Base-by-base conservation (phyloP, 2,888 invertebrate species). In the Ectemnius continuus region DNA sequence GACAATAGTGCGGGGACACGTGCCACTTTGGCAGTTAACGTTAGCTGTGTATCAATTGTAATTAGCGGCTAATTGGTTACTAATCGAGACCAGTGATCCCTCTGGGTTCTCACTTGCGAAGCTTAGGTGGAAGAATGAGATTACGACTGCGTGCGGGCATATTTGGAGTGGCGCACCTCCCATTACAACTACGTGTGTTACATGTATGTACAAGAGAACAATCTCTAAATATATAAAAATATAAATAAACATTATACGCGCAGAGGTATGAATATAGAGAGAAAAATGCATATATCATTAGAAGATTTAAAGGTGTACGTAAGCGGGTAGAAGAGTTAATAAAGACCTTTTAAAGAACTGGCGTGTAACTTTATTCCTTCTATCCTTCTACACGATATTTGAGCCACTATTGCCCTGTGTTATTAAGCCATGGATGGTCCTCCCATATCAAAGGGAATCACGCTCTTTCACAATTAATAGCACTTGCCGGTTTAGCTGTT, bases 291-390 rank as follows among this genome's bases (percentile, higher is more conserved):
- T 66, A 76, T 73, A 76, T 76, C 79, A 61, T 61, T 63, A 76
- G 66, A 63, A 76, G 57, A 71, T 79, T 76, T 45, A 63, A 70
- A 67, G 47, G 63, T 79, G 69, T 70, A 71, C 58, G 60, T 78
- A 62, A 52, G 63, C 64, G 77, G 66, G 63, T 73, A 82, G 69
- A 59, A 67, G 72, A 11, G 73, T 73, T 77, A 79, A 82, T 79
- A 79, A 79, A 68, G 75, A 84, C 80, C 79, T 84, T 84, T 80
- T 71, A 76, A 76, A 76, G 52, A 62, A 72, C 69, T 4, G 20
- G 20, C 2, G 11, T 45, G 46, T 57, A 18, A 28, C 64, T 67
- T 16, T 67, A 8, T 66, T 45, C 8, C 0, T 71, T 60, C 18
- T 47, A 13, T n/a, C 18, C n/a, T 26, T 16, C 26, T 46, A 8